A percentile compares a stretch with the other conserved stretches of the same genome.
phyloP scores from a whole-genome alignment of 2,797 vertebrate genomes.

The Gymnoscopelus microlampas region DNA sequence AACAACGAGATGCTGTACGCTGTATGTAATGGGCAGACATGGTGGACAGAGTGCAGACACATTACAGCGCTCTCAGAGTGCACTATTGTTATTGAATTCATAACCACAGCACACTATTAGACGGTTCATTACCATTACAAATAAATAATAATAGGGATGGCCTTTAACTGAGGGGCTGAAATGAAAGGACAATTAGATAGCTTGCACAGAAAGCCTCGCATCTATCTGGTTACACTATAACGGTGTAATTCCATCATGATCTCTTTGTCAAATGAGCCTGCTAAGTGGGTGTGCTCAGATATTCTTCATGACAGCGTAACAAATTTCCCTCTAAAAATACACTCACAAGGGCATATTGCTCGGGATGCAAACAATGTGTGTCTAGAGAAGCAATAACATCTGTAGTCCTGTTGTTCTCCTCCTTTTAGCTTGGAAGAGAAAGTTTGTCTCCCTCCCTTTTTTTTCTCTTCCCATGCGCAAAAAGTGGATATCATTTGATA shows the following conservation, averaged over 20 bases:
- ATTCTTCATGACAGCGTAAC: slow-evolving; percentile 53
- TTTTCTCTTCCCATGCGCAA: neutral
- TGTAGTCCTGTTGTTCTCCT: slow-evolving; percentile 30
- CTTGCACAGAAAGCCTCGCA: slow-evolving; percentile 29
- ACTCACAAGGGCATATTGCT: slow-evolving; percentile 45
- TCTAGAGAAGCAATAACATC: slow-evolving; percentile 56
- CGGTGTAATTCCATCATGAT: slow-evolving; percentile 63
- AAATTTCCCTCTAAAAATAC: slow-evolving; percentile 65
- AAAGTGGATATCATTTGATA: slow-evolving; percentile 1
- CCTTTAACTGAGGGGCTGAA: slow-evolving; percentile 45
- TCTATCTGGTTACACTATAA: slow-evolving; percentile 47
- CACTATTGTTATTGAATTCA: slow-evolving; percentile 44
- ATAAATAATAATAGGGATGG: slow-evolving; percentile 58
- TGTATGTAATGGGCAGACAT: slow-evolving; percentile 13
- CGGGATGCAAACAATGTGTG: slow-evolving; percentile 34
- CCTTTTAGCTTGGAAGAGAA: slow-evolving; percentile 26
- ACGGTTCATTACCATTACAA: slow-evolving; percentile 28
- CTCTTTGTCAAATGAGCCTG: slow-evolving; percentile 68
- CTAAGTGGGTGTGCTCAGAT: slow-evolving; percentile 47
- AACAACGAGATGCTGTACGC: slow-evolving; percentile 17
- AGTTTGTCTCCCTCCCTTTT: slow-evolving; percentile 18
- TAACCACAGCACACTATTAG: slow-evolving; percentile 29
- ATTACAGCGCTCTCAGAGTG: slow-evolving; percentile 33
- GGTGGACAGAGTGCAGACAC: slow-evolving; percentile 29
- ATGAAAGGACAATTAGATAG: slow-evolving; percentile 52